Evolutionary conservation across 2,797 vertebrate genomes (phyloP).

Genomic region (Gymnoscopelus braueri): DNA sequence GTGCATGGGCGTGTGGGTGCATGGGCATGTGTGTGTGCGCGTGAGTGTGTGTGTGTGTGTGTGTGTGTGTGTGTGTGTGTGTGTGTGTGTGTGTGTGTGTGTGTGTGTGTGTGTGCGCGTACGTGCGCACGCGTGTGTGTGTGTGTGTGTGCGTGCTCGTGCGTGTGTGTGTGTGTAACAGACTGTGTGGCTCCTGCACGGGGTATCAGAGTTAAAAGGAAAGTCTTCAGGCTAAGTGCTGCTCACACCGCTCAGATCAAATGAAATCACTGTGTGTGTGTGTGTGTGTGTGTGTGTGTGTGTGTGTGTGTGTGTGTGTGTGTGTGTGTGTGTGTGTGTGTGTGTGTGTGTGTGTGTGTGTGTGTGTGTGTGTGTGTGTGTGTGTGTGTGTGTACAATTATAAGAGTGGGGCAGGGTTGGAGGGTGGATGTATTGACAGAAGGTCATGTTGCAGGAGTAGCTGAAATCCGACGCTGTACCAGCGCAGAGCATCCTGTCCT

Average conservation of each 20-base stretch:
- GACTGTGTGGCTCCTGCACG: constrained; percentile 48
- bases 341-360: constrained; percentile 11
- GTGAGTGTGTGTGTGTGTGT: constrained; percentile 4
- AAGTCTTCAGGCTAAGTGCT: constrained; percentile 78
- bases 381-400: constrained; percentile 2
- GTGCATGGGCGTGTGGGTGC: background rate
- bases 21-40: constrained; percentile 27
- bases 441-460: constrained; percentile 63
- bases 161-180: background rate
- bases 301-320: constrained; percentile 26
- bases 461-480: constrained; percentile 60
- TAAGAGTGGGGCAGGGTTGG: constrained; percentile 21
- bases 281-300: constrained; percentile 29
- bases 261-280: constrained; percentile 57
- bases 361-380: background rate
- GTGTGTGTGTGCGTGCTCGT: background rate
- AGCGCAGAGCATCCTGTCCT: constrained; percentile 54
- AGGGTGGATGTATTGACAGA: constrained; percentile 56
- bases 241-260: constrained; percentile 67
- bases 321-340: constrained; percentile 32
- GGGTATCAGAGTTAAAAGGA: constrained; percentile 71
- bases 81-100: constrained; percentile 14
- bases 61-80: constrained; percentile 6
- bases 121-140: background rate
- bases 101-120: constrained; percentile 47